These are phyloP conservation scores for Odontomachus brunneus DNA, from an alignment of 1,140 invertebrate species.

Conservation along the genomic window DNA sequence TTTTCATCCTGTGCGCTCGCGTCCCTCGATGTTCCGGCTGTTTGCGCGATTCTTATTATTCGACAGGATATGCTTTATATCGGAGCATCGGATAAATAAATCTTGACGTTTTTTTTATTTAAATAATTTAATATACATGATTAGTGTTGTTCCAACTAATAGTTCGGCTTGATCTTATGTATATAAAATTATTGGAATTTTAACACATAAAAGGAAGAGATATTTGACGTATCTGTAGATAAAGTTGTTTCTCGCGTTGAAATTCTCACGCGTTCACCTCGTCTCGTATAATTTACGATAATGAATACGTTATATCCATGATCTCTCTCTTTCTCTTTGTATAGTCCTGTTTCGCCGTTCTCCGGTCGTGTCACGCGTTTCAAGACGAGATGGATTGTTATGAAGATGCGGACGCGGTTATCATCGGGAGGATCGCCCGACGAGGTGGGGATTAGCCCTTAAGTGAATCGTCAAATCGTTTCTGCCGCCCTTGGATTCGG, in stretches of 20 bases:
- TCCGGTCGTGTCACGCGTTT: neutral
- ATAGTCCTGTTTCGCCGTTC: conserved; percentile 15
- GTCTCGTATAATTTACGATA: too few species aligned
- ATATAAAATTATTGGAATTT: neutral
- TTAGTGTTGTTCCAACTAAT: neutral
- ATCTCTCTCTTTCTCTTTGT: too few species aligned
- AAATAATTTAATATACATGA: neutral
- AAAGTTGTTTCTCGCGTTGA: too few species aligned
- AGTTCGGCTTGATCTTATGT: neutral
- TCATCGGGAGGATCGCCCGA: conserved; percentile 66
- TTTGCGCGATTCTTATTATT: conserved; percentile 1
- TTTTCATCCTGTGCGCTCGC: neutral
- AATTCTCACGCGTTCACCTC: too few species aligned
- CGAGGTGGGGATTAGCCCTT: conserved; percentile 79
- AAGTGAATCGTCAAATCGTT: conserved; percentile 84
- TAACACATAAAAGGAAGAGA: neutral
- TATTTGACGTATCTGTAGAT: too few species aligned
- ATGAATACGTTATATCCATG: too few species aligned
- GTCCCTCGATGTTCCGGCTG: neutral
- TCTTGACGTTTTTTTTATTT: neutral
- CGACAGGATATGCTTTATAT: neutral
- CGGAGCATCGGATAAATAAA: neutral
- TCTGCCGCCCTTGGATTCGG: conserved; percentile 66
- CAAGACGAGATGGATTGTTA: conserved; percentile 56
- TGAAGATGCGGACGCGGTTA: conserved; percentile 61